phyloP scores from a whole-genome alignment of 64 coral and sea anemone genomes.

The Pachyseris speciosa region DNA sequence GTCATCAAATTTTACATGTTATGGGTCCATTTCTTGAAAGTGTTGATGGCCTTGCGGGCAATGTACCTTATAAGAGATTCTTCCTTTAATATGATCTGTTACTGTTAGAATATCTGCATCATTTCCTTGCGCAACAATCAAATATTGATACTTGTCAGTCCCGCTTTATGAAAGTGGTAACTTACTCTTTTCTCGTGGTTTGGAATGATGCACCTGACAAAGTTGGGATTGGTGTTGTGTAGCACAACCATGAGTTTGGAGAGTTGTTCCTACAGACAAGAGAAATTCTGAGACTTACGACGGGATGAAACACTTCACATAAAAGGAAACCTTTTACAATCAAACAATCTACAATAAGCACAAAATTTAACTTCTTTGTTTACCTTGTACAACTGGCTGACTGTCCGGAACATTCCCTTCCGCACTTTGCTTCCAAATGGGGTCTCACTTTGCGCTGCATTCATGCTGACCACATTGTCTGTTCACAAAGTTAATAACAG shows the following conservation, averaged over 20 bases:
- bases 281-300: background rate
- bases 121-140: no score
- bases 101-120: no score
- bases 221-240: slow-evolving; percentile 96
- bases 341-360: background rate
- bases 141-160: no score
- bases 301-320: background rate
- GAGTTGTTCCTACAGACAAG: slow-evolving; percentile 81
- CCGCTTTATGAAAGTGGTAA: no score
- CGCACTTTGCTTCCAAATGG: slow-evolving; percentile 99
- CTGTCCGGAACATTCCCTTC: slow-evolving; percentile 98
- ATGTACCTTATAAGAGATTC: no score
- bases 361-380: background rate
- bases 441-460: slow-evolving; percentile 83
- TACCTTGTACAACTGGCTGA: slow-evolving; percentile 94
- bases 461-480: slow-evolving; percentile 91
- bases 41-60: no score
- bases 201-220: slow-evolving; percentile 97
- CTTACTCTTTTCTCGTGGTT: slow-evolving; percentile 97
- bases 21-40: no score
- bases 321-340: background rate
- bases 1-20: no score
- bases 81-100: no score
- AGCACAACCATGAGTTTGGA: slow-evolving; percentile 86
- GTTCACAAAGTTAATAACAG: background rate